Base-by-base conservation (phyloP, 2,888 invertebrate species). In the Bombyx huttoni region DNA sequence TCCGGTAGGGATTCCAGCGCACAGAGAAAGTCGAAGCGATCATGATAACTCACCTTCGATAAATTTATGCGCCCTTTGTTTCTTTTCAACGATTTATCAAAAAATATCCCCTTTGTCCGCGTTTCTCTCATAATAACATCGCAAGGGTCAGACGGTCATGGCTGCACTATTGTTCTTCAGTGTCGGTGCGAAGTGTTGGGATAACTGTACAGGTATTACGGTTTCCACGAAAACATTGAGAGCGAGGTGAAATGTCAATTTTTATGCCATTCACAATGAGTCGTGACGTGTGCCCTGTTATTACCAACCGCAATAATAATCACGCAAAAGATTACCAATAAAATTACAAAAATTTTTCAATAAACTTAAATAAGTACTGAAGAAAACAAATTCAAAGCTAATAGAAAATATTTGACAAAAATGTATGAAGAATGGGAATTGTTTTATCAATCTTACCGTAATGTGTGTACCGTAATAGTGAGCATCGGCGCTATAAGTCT, bases 31-130 rank as follows among this genome's bases (percentile, higher is more conserved):
- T 81, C 71, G 67, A 63, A 71, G 61, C 67, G 76, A 85, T 85
- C 84, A 74, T 77, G 85, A 86, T 86, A 86, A 83, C 78, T 66
- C 67, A 67, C 66, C 63, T 67, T 60, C 76, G 73, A 78, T 81
- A 78, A 85, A 85, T 87, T 85, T 86, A 86, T 86, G 78, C 75
- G 79, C 71, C 81, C 83, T 87, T 88, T 87, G 84, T 86, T 82
- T 83, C 81, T 83, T 83, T 82, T 80, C 76, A 65, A 71, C 73
- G 73, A 85, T 85, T 81, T 80, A 84, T 83, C 81, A 83, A 82
- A 82, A 81, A 78, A 69, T 59, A 66, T 63, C 63, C 71, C 68
- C 70, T 72, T 75, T 77, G 69, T 73, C 58, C 60, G 61, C 51
- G 60, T 58, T 60, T 40, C 40, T 40, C 40, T 40, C 40, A 12